Conservation (phyloP, 2,888 invertebrate genomes). For the Ophioninae sp. region DNA sequence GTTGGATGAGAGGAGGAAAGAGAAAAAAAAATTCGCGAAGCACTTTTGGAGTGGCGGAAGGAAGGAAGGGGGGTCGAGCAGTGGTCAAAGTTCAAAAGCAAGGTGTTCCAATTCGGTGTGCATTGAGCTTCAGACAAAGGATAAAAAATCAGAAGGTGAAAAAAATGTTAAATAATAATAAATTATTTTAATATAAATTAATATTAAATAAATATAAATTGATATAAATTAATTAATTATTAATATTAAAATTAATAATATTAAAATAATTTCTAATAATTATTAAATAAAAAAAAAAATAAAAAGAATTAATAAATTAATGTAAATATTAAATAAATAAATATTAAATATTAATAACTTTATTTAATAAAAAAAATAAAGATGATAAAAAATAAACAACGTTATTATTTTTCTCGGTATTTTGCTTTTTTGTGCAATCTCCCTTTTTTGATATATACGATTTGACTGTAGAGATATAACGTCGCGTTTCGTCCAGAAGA, state of each 20-base stretch:
- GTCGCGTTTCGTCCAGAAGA: slow-evolving; percentile 9
- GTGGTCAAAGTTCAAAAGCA: slow-evolving; percentile 21
- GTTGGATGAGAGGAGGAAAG: slow-evolving; percentile 17
- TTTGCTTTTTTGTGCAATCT: not conserved
- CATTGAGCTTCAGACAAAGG: not conserved
- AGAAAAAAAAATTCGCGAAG: slow-evolving; percentile 28
- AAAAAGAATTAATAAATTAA: too few species aligned
- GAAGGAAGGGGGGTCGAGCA: not conserved
- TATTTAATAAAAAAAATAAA: not conserved
- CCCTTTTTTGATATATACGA: not conserved
- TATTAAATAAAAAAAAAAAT: too few species aligned
- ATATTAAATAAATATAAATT: too few species aligned
- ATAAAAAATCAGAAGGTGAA: not conserved
- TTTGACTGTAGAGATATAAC: not conserved
- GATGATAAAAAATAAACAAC: not conserved
- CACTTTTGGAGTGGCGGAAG: not conserved
- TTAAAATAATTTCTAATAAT: too few species aligned
- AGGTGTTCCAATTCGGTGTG: slow-evolving; percentile 19
- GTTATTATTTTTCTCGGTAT: slow-evolving; percentile 9
- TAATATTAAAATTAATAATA: too few species aligned
- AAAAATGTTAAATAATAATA: not conserved
- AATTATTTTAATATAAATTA: too few species aligned
- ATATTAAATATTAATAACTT: too few species aligned
- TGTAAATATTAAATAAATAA: too few species aligned
- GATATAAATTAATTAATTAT: too few species aligned